Base-by-base conservation (phyloP, 2,113 vertebrate species). In the Chaetodon auriga region DNA sequence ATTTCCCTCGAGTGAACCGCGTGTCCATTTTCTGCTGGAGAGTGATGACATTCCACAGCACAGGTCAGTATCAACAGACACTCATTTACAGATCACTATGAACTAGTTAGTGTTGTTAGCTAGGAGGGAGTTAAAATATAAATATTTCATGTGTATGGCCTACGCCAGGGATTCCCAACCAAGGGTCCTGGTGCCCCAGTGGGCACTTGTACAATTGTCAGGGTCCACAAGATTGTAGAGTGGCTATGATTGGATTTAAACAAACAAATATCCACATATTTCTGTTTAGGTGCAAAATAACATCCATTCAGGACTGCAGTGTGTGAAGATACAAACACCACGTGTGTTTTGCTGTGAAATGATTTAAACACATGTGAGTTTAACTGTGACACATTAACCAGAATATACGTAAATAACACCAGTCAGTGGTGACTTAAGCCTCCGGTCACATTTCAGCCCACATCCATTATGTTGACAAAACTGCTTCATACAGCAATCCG, bases 1-100 rank as follows among this genome's bases (percentile, higher is more conserved):
- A 98, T 78, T 98, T 99, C 3, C 97, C 97, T 45, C 96, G 94
- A 1, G 97, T 98, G 77, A 99, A 99, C 4, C 97, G 96, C 0
- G 95, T 96, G 87, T 98, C 97, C 97, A 99, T 99, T 86, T 85
- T 83, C 71, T 89, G 15, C 45, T 13, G 38, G 54, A 14, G 45
- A 68, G 25, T 8, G 48, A 49, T 19, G 14, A 61, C 1, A 72
- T 61, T 45, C 30, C 62, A 25, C 69, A 45, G 19, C 14, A 7
- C 15, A 51, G 43, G 30, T 88, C 41, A 66, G 30, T 1, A n/a
- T 65, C 25, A 7, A n/a, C 10, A 10, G 6, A 69, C 41, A 68
- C 23, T 60, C 43, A 43, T 1, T 16, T 3, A 15, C 1, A 53
- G 12, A 12, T 30, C 15, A 38, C 1, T 54, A 54, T n/a, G 5